phyloP scores from a whole-genome alignment of 2,797 vertebrate species.

The Malacoraja senta region DNA sequence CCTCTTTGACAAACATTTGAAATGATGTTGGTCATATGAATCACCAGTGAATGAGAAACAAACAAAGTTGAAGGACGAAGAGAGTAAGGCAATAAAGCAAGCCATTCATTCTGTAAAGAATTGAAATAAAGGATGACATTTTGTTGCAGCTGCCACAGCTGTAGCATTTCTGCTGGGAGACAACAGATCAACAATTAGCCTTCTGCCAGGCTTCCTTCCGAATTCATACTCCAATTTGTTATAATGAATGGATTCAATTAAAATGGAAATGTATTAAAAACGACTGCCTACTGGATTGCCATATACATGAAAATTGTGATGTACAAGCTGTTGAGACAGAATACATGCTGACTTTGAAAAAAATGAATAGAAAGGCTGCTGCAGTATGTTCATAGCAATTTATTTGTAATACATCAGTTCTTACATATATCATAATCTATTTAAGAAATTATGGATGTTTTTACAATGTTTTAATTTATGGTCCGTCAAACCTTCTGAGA shows the following conservation, averaged over 20 bases:
- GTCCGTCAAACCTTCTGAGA: background rate
- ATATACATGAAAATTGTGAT: constrained; percentile 13
- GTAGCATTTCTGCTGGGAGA: constrained; percentile 15
- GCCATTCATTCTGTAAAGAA: constrained; percentile 27
- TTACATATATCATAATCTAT: constrained; percentile 1
- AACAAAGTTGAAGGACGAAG: constrained; percentile 32
- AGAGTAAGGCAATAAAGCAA: constrained; percentile 31
- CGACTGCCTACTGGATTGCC: constrained; percentile 19
- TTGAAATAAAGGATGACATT: constrained; percentile 26
- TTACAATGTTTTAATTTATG: background rate
- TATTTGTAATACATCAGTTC: background rate
- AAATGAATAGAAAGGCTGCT: constrained; percentile 22
- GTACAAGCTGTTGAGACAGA: constrained; percentile 35
- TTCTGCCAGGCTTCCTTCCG: constrained; percentile 23
- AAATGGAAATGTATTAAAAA: constrained; percentile 36
- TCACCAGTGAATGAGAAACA: background rate
- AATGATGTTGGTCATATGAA: constrained; percentile 9
- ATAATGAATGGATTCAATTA: constrained; percentile 38
- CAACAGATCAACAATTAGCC: constrained; percentile 35
- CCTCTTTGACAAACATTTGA: constrained; percentile 31
- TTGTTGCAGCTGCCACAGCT: constrained; percentile 26
- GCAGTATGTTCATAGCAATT: constrained; percentile 14
- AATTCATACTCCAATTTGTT: constrained; percentile 33
- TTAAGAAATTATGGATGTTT: constrained; percentile 9
- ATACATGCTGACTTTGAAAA: constrained; percentile 33